Evolutionary conservation across 2,113 vertebrate species (phyloP), one percentile per base, ranked within the genome.

Genomic region (Myiozetetes cayanensis): DNA sequence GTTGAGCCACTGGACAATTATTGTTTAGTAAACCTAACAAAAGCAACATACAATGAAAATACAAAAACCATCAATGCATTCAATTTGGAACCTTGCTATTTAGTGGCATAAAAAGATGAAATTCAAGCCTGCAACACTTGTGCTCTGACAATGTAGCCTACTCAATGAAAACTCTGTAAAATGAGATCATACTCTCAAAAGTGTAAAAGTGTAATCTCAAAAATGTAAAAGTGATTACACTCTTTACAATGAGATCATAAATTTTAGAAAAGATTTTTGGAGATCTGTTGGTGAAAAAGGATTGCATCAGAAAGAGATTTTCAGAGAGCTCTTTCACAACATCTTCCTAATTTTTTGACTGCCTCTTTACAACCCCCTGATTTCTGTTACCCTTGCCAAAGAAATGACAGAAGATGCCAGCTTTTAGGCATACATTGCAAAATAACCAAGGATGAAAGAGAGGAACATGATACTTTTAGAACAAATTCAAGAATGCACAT

Each of bases 31-130:
- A 12, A 39, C 14, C 6, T 59, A 50, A 84, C 4, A 87, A 71
- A 84, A 67, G 11, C 4, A 71, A 19, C 16, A 28, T 18, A 55
- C 7, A 66, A 5, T 44, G 31, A 75, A 79, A 78, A 66, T 33
- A 28, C 7, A 66, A 71, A 71, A 30, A 55, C 1, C 5, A 55
- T 25, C n/a, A 72, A 43, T 75, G 4, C 17, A 74, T 77, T 89
- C 30, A 15, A 4, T 85, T 55, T 75, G 65, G 30, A 91, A 68
- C 7, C 4, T 74, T 0, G 0, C 31, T 83, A 12, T 11, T 55
- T 47, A 56, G 20, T 17, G 15, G 20, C 13, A 56, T 31, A 55
- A 63, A 70, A 83, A 78, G 35, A 37, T 7, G 14, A 68, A 35
- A 90, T 44, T 86, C 16, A 77, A 63, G 17, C 17, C 22, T 63